These are phyloP conservation scores for Hippasteria phrygiana DNA, from an alignment of 53 echinoderm and acorn worm genomes.

Conservation along the genomic window DNA sequence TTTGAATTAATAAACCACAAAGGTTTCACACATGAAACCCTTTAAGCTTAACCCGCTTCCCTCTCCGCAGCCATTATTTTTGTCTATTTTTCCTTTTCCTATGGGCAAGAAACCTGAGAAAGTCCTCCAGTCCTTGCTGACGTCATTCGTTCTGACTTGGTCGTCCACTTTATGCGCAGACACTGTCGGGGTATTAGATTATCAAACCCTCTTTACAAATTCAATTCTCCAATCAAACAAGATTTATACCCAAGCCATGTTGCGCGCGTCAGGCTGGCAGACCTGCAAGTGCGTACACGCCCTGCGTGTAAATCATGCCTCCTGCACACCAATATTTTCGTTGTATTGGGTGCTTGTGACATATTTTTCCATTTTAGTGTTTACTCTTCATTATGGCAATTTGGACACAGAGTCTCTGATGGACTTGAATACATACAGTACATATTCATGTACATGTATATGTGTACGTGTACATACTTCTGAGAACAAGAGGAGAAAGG, in stretches of 20 bases:
- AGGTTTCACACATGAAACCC: too few relatives aligned
- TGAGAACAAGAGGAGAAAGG: too few relatives aligned
- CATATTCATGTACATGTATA: too few relatives aligned
- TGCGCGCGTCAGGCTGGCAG: neutral
- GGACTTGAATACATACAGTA: too few relatives aligned
- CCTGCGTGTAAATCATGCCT: neutral
- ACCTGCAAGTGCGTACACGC: too few relatives aligned
- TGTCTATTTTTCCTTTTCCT: neutral
- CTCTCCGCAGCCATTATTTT: neutral
- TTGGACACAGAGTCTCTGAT: too few relatives aligned
- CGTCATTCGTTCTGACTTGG: neutral
- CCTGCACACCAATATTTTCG: neutral
- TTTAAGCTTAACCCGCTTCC: neutral
- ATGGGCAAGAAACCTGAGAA: constrained; percentile 1
- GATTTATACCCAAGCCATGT: constrained; percentile 10
- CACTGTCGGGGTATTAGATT: constrained; percentile 9
- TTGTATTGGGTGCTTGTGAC: too few relatives aligned
- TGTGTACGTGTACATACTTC: too few relatives aligned
- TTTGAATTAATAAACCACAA: too few relatives aligned
- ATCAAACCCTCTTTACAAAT: constrained; percentile 3
- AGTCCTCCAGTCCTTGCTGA: neutral
- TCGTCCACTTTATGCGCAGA: neutral
- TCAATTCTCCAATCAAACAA: neutral
- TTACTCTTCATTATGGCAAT: too few relatives aligned
- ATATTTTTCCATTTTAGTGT: too few relatives aligned